These are phyloP conservation scores for Hydrozoanthus tunicans DNA, from an alignment of 64 coral and sea anemone genomes.

Conservation along the genomic window DNA sequence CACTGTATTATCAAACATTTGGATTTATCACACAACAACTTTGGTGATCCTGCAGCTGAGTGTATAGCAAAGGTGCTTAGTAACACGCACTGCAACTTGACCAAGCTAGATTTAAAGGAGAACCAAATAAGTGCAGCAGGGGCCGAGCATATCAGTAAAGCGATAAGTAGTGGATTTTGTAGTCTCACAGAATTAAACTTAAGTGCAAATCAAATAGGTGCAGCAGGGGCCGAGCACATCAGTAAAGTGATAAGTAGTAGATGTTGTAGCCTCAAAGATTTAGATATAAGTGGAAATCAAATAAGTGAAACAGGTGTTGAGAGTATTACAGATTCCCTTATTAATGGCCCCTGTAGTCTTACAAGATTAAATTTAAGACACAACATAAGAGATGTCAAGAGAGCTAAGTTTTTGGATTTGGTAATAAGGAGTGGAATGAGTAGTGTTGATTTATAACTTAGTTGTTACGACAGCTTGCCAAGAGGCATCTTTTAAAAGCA, in stretches of 20 bases:
- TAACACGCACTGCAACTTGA: neutral
- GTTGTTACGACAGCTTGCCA: too few relatives aligned
- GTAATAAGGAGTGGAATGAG: too few relatives aligned
- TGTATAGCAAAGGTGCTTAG: neutral
- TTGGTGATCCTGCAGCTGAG: neutral
- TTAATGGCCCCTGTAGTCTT: too few relatives aligned
- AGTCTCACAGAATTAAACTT: neutral
- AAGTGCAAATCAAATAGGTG: neutral
- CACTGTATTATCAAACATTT: neutral
- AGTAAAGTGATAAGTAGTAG: neutral
- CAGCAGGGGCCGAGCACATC: neutral
- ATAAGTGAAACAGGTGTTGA: neutral
- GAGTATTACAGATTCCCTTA: too few relatives aligned
- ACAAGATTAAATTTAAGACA: too few relatives aligned
- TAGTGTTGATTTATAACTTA: too few relatives aligned
- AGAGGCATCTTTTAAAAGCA: too few relatives aligned
- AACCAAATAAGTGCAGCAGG: slow-evolving; percentile 5
- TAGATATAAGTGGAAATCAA: neutral
- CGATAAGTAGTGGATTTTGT: neutral
- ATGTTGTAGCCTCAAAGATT: neutral
- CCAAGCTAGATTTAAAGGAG: neutral
- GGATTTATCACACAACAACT: neutral
- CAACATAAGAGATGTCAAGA: too few relatives aligned
- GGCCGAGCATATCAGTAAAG: neutral
- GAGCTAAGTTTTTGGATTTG: too few relatives aligned